A percentile compares a stretch with the other conserved stretches of the same genome.
Evolutionary conservation across 2,113 vertebrate genomes (phyloP).

Genomic region (Natator depressus): DNA sequence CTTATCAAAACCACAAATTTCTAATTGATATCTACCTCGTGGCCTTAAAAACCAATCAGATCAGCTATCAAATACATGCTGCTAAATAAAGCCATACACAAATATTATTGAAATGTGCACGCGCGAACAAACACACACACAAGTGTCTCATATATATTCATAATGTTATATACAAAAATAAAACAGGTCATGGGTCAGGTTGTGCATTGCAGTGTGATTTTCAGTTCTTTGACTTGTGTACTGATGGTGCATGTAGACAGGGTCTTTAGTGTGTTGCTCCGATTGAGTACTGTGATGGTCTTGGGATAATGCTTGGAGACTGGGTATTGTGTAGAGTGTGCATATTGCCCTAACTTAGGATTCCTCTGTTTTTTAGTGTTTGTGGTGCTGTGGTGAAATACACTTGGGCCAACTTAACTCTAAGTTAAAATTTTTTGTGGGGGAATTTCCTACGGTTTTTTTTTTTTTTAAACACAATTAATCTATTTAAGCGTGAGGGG

Average conservation of each 20-base stretch:
- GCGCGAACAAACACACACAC: background rate
- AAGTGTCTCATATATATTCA: background rate
- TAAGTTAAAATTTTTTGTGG: no score
- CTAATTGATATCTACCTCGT: background rate
- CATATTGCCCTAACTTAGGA: background rate
- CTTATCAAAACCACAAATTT: background rate
- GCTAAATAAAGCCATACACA: background rate
- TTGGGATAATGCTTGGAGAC: background rate
- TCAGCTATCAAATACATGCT: background rate
- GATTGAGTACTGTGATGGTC: background rate
- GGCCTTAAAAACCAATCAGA: background rate
- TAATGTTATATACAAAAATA: background rate
- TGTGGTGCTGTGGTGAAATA: background rate
- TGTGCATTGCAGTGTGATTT: background rate
- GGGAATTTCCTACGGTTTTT: background rate
- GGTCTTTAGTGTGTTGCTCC: background rate
- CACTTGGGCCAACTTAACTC: background rate
- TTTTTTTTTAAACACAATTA: background rate
- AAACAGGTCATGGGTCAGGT: background rate
- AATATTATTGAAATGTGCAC: background rate
- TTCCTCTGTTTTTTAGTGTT: background rate
- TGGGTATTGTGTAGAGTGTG: background rate
- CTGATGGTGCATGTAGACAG: background rate
- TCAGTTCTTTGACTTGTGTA: background rate
- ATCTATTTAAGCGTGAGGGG: background rate